Percentiles rank a stretch among this genome's conserved stretches.
phyloP scores from a whole-genome alignment of 1,140 invertebrate genomes.

The Olivierus martensii region DNA sequence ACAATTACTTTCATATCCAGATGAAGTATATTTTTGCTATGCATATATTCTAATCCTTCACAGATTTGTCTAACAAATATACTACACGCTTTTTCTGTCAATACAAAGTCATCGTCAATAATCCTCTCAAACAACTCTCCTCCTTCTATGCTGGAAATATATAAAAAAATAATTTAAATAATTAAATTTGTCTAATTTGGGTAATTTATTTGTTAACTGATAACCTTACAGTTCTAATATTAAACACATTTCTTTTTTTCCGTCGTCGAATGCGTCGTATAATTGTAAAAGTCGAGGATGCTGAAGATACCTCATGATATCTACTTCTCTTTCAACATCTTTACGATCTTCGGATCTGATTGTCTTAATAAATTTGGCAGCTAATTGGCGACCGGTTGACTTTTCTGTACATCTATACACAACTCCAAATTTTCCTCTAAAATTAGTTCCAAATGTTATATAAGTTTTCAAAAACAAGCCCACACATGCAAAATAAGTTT shows the following conservation, averaged over 20 bases:
- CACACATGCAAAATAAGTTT: too few relatives aligned
- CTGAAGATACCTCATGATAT: constrained; percentile 86
- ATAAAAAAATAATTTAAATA: too few relatives aligned
- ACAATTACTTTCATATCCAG: constrained; percentile 44
- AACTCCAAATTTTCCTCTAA: constrained; percentile 94
- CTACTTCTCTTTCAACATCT: constrained; percentile 87
- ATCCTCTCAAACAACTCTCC: constrained; percentile 96
- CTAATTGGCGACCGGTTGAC: constrained; percentile 57
- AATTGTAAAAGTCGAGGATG: constrained; percentile 89
- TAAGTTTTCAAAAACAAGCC: too few relatives aligned
- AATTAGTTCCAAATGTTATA: constrained; percentile 7
- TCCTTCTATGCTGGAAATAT: constrained; percentile 76
- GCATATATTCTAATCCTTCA: constrained; percentile 92
- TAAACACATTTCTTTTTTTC: constrained; percentile 80
- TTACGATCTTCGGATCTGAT: constrained; percentile 68
- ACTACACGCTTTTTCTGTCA: constrained; percentile 88
- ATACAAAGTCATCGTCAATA: constrained; percentile 91
- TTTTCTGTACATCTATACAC: constrained; percentile 86
- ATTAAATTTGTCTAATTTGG: too few relatives aligned
- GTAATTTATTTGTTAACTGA: too few relatives aligned
- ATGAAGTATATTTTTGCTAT: constrained; percentile 94
- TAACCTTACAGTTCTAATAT: constrained; percentile 83
- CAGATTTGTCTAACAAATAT: constrained; percentile 96
- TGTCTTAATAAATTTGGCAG: constrained; percentile 84
- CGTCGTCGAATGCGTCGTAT: constrained; percentile 84